Base-by-base conservation (phyloP, 2,797 vertebrate species). In the Hylomyscus alleni region DNA sequence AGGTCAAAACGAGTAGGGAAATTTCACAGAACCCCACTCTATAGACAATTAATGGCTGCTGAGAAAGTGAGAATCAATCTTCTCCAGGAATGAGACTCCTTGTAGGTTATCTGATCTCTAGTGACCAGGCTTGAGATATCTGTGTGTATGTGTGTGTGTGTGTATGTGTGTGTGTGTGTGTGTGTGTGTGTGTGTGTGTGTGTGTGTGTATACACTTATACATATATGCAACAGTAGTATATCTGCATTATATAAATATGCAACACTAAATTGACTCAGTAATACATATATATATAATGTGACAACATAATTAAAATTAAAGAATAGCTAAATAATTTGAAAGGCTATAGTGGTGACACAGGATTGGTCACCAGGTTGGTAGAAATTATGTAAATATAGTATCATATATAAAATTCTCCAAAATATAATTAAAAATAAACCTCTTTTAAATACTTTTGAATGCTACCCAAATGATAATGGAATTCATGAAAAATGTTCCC, bases 401-500 rank as follows among this genome's bases (percentile, higher is more conserved):
- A 37, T 81, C 34, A 81, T 81, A 24, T 24, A 14, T 56, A 6
- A 37, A 80, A 80, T 3, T 54, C 10, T 54, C 19, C 34, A 80
- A 80, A 56, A 56, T 22, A 29, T 80, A 56, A 80, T 80, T 80
- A 24, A 80, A 81, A 60, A 29, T 60, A 60, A 37, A 26, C 24
- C 37, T 60, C 12, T 15, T 13, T 67, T 82, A 29, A 90, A 50
- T 31, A 90, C 31, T 50, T 89, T 95, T 90, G 34, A 90, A 89
- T 80, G 34, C 31, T 72, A 0, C 44, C 19, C 73, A 86, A 94
- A 85, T 37, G 82, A 52, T 50, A 78, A 50, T 85, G 87, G 67
- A 1, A 85, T 67, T 77, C 40, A 60, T 76, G 54, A 67, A 95
- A 96, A 95, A 86, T 92, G 4, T 47, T 88, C 31, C 7, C 77